Evolutionary conservation across 1,140 invertebrate genomes (phyloP).

Genomic region (Maniola jurtina): DNA sequence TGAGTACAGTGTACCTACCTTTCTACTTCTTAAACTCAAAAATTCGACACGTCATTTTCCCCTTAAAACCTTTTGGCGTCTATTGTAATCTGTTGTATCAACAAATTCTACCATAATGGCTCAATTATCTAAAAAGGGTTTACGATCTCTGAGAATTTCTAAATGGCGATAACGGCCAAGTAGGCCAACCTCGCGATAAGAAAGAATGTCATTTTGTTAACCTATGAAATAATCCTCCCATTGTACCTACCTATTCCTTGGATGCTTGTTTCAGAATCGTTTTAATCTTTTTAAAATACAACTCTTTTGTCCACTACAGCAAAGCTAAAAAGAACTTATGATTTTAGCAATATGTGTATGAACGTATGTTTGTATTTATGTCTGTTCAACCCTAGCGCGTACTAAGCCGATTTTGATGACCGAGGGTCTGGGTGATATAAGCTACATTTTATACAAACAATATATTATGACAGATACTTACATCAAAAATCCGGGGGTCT

Average conservation of each 20-base stretch:
- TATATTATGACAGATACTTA: too few relatives aligned
- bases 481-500: too few relatives aligned
- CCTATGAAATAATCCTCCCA: background rate
- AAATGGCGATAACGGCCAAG: background rate
- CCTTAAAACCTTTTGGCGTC: conserved; percentile 1
- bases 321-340: too few relatives aligned
- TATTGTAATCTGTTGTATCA: conserved; percentile 4
- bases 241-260: background rate
- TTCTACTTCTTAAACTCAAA: background rate
- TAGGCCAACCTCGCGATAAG: background rate
- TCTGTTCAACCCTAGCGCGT: too few relatives aligned
- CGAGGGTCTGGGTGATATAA: too few relatives aligned
- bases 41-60: background rate
- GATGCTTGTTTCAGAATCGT: too few relatives aligned
- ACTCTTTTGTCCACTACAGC: too few relatives aligned
- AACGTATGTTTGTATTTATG: too few relatives aligned
- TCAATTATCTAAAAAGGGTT: conserved; percentile 9
- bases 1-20: background rate
- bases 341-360: too few relatives aligned
- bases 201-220: background rate
- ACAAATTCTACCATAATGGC: background rate
- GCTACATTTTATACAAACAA: too few relatives aligned
- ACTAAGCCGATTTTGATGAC: too few relatives aligned
- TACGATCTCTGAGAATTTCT: conserved; percentile 3
- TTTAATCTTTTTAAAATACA: too few relatives aligned